Conservation (phyloP, 2,888 invertebrate species). For the Volucella bombylans region DNA sequence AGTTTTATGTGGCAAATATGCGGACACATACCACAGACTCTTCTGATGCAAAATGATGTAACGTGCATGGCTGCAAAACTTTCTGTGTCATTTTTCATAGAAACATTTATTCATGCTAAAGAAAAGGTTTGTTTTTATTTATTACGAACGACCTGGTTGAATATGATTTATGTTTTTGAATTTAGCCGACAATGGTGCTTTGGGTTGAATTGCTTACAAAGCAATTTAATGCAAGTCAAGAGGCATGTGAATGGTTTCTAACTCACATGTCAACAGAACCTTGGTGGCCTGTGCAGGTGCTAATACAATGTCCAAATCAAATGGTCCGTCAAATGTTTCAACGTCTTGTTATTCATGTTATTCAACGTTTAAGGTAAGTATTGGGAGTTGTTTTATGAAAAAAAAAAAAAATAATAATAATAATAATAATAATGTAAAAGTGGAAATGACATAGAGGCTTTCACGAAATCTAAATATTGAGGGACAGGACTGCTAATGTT, state of each 20-base stretch:
- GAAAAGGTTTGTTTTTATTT: slow-evolving; percentile 88
- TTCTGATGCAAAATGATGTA: slow-evolving; percentile 90
- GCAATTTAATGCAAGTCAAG: slow-evolving; percentile 95
- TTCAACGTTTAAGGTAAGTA: slow-evolving; percentile 90
- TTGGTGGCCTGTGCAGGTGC: slow-evolving; percentile 97
- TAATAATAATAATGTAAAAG: too few species aligned
- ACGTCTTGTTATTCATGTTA: slow-evolving; percentile 96
- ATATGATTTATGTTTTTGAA: not conserved
- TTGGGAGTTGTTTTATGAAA: slow-evolving; percentile 17
- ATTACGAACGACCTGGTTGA: not conserved
- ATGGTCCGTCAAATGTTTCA: slow-evolving; percentile 99
- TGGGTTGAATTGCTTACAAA: slow-evolving; percentile 98
- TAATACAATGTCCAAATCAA: slow-evolving; percentile 97
- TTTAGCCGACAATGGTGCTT: slow-evolving; percentile 95
- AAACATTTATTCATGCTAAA: slow-evolving; percentile 98
- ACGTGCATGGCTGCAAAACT: slow-evolving; percentile 93
- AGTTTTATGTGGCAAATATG: slow-evolving; percentile 99
- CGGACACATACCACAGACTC: slow-evolving; percentile 94
- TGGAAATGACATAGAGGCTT: too few species aligned
- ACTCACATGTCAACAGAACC: slow-evolving; percentile 96
- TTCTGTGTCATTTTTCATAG: slow-evolving; percentile 96
- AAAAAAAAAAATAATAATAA: too few species aligned
- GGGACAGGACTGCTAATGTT: too few species aligned
- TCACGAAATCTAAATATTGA: too few species aligned
- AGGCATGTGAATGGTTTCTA: slow-evolving; percentile 95